Conservation (phyloP, 37 sponge, comb jelly and placozoan genomes). For the Axinella damicornis region DNA sequence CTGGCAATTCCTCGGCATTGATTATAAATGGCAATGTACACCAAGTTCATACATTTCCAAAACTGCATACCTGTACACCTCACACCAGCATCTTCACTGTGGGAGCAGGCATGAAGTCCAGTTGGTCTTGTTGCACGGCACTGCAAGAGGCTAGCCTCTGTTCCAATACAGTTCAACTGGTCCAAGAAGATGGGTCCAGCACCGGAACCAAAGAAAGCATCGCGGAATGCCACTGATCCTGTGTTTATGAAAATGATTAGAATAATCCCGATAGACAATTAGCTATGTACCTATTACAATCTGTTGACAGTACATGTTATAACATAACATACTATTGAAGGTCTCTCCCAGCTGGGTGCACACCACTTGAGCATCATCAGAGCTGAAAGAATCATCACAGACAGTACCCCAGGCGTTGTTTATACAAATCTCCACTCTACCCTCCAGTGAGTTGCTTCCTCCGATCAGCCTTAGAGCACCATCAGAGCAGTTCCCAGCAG, state of each 20-base stretch:
- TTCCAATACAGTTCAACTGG: conserved; percentile 11
- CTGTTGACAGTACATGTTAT: neutral
- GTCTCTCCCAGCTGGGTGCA: conserved; percentile 11
- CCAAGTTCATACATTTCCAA: neutral
- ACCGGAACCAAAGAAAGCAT: conserved; percentile 23
- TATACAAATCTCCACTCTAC: conserved; percentile 26
- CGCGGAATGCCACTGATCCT: neutral
- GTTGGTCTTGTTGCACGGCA: neutral
- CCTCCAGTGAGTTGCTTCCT: conserved; percentile 6
- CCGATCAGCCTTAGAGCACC: conserved; percentile 1
- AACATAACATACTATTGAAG: neutral
- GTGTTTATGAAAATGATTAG: neutral
- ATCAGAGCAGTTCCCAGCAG: neutral
- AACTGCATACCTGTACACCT: conserved; percentile 55
- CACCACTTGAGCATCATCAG: conserved; percentile 26
- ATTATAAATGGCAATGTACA: no score
- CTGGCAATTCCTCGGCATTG: no score
- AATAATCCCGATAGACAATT: no score
- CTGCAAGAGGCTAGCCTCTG: neutral
- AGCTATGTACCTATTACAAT: neutral
- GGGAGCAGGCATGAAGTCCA: conserved; percentile 22
- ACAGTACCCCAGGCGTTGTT: conserved; percentile 43
- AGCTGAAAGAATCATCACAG: conserved; percentile 18
- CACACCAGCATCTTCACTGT: conserved; percentile 33
- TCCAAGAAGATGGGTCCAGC: conserved; percentile 52